These are phyloP conservation scores for Phaonia tiefii DNA, from an alignment of 2,888 invertebrate genomes.

Conservation along the genomic window DNA sequence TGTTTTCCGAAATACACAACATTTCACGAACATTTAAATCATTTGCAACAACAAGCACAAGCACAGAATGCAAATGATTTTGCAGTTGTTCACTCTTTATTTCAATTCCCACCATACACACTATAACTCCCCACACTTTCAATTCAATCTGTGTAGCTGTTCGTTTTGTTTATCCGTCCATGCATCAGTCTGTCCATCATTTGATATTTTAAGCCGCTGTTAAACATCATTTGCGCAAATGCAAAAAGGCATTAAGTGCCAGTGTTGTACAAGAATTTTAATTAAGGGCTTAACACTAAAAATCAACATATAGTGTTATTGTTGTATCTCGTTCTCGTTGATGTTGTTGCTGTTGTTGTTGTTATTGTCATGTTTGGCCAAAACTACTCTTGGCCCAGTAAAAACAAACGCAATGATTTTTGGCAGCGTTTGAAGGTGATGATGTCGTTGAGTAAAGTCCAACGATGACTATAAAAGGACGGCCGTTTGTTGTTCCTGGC, in stretches of 20 bases:
- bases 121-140: neutral
- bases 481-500: neutral
- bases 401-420: conserved; percentile 11
- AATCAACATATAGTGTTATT: too few species aligned
- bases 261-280: conserved; percentile 66
- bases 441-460: too few species aligned
- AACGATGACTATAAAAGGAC: neutral
- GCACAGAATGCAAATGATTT: too few species aligned
- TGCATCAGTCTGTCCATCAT: neutral
- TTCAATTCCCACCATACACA: neutral
- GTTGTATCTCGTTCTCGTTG: too few species aligned
- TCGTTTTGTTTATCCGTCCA: too few species aligned
- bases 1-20: too few species aligned
- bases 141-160: conserved; percentile 10
- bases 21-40: too few species aligned
- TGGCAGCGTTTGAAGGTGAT: neutral
- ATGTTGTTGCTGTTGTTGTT: conserved; percentile 26
- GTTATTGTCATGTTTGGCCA: conserved; percentile 17
- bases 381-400: neutral
- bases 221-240: conserved; percentile 64
- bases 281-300: conserved; percentile 66
- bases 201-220: conserved; percentile 64
- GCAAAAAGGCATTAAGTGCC: conserved; percentile 65
- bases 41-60: conserved; percentile 3
- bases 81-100: neutral